Evolutionary conservation across 1,140 invertebrate genomes (phyloP).

Genomic region (Conopomorpha cramerella): DNA sequence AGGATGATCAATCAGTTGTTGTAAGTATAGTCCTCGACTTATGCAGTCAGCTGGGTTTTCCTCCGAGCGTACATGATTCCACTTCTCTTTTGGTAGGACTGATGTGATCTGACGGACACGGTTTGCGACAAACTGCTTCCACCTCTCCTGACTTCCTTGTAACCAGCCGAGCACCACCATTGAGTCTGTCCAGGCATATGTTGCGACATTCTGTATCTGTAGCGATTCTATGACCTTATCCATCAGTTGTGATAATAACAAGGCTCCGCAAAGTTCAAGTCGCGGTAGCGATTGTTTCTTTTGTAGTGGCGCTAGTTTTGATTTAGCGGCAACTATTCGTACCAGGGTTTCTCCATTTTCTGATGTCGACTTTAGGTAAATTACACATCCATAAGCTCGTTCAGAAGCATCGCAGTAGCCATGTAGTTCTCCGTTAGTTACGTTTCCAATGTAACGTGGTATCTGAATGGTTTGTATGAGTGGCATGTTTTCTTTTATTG

Average conservation of each 20-base stretch:
- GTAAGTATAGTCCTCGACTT: neutral
- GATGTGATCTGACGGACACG: conserved; percentile 17
- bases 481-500: too few species aligned
- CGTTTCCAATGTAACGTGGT: too few species aligned
- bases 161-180: neutral
- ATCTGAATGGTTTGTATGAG: too few species aligned
- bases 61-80: conserved; percentile 13
- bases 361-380: too few species aligned
- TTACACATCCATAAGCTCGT: too few species aligned
- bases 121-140: conserved; percentile 20
- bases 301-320: too few species aligned
- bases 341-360: too few species aligned
- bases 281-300: too few species aligned
- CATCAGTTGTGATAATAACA: neutral
- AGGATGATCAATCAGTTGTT: neutral
- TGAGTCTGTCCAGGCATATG: neutral
- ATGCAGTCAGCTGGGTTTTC: conserved; percentile 17
- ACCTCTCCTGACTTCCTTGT: neutral
- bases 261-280: too few species aligned
- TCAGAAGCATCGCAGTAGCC: too few species aligned
- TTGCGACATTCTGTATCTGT: neutral
- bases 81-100: conserved; percentile 8
- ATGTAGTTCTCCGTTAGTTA: too few species aligned
- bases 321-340: too few species aligned
- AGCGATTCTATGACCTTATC: neutral